Percentiles rank a stretch among this genome's conserved stretches.
These are phyloP conservation scores for Nannoperca obscura DNA, from an alignment of 2,797 vertebrate species.

Conservation along the genomic window DNA sequence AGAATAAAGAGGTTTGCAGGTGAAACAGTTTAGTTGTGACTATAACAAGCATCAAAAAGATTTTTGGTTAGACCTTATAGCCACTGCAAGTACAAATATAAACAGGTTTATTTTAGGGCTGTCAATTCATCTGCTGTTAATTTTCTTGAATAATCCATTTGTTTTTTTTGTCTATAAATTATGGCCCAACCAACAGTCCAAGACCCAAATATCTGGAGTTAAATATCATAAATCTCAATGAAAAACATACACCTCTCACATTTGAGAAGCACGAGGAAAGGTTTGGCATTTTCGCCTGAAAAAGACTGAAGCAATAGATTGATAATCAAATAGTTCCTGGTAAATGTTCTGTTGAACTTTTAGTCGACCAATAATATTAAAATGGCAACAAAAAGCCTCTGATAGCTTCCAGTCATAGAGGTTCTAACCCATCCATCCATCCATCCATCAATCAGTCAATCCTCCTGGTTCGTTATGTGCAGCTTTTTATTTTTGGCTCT, in stretches of 20 bases:
- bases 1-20: too few relatives aligned
- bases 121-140: too few relatives aligned
- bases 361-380: background rate
- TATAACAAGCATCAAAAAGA: too few relatives aligned
- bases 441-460: background rate
- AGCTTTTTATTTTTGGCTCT: conserved; percentile 13
- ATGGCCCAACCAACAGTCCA: too few relatives aligned
- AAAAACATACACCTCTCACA: background rate
- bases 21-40: too few relatives aligned
- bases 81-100: too few relatives aligned
- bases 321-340: background rate
- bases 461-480: background rate
- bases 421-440: background rate
- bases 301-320: background rate
- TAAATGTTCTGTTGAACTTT: background rate
- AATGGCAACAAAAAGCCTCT: conserved; percentile 2
- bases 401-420: background rate
- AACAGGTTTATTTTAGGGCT: too few relatives aligned
- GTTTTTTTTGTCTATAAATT: too few relatives aligned
- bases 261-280: background rate
- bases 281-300: background rate
- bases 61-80: too few relatives aligned
- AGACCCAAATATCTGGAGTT: too few relatives aligned
- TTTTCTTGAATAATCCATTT: too few relatives aligned
- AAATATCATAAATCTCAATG: background rate